Conservation (phyloP, 1,140 invertebrate genomes). For the Drosophila sulfurigaster region DNA sequence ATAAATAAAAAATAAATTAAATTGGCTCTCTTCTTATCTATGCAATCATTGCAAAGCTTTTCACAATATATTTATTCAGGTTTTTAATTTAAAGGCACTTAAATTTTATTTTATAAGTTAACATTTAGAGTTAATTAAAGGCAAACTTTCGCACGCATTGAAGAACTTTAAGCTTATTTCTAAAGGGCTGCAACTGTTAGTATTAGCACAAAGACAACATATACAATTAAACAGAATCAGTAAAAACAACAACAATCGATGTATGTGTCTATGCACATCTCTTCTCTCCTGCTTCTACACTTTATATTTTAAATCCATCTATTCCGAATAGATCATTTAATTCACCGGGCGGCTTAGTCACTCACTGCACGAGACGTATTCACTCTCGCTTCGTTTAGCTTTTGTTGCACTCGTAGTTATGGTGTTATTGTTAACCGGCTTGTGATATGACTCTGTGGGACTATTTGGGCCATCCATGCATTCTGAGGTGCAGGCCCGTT, state of each 20-base stretch:
- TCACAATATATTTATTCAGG: conserved; percentile 59
- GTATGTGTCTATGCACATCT: conserved; percentile 47
- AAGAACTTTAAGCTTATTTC: conserved; percentile 36
- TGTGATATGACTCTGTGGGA: conserved; percentile 55
- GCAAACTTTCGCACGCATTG: conserved; percentile 54
- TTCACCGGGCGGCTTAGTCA: conserved; percentile 48
- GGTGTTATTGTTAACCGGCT: conserved; percentile 63
- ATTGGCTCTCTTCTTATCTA: conserved; percentile 5
- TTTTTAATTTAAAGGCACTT: conserved; percentile 74
- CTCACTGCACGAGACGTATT: conserved; percentile 83
- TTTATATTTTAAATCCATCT: conserved; percentile 22
- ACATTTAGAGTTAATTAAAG: conserved; percentile 55
- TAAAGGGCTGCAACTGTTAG: conserved; percentile 48
- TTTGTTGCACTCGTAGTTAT: conserved; percentile 56
- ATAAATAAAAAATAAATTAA: background rate
- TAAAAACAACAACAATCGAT: conserved; percentile 62
- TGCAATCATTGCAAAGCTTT: conserved; percentile 30
- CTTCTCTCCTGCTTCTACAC: background rate
- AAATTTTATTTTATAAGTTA: conserved; percentile 76
- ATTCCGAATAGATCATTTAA: background rate
- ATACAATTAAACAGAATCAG: conserved; percentile 64
- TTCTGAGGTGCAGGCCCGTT: conserved; percentile 68
- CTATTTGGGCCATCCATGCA: conserved; percentile 63
- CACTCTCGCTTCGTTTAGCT: conserved; percentile 76
- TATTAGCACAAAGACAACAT: conserved; percentile 58